These are phyloP conservation scores for Cynoglossus semilaevis DNA, from an alignment of 2,113 vertebrate species.

Conservation along the genomic window DNA sequence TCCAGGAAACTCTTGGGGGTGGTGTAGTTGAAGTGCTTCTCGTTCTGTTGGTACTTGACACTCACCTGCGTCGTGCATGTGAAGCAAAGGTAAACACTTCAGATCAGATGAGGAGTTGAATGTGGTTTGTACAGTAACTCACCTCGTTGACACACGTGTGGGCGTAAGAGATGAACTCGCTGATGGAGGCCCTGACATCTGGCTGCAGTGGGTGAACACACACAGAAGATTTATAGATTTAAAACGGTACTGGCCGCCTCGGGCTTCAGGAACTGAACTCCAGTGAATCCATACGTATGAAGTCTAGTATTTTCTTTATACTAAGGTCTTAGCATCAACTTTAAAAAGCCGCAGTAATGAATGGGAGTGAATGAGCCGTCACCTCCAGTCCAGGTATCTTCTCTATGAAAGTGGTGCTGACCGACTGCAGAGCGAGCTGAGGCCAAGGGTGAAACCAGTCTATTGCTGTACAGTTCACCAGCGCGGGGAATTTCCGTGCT, in stretches of 20 bases:
- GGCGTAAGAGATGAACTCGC: constrained; percentile 75
- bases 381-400: constrained; percentile 74
- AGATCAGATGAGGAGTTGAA: not conserved
- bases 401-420: constrained; percentile 75
- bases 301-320: not conserved
- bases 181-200: constrained; percentile 67
- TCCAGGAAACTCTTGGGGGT: constrained; percentile 83
- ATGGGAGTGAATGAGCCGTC: not conserved
- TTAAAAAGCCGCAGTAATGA: not conserved
- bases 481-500: constrained; percentile 70
- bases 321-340: not conserved
- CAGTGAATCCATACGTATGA: constrained; percentile 4
- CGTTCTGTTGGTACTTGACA: constrained; percentile 76
- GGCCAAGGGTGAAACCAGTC: constrained; percentile 73
- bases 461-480: constrained; percentile 71
- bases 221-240: constrained; percentile 1
- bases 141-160: constrained; percentile 76
- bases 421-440: constrained; percentile 65
- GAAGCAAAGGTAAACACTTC: not conserved
- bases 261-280: too few relatives aligned
- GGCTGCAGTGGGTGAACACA: constrained; percentile 51
- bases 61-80: constrained; percentile 54
- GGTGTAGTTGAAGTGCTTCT: constrained; percentile 80
- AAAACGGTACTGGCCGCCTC: not conserved
- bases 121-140: constrained; percentile 5